phyloP scores from a whole-genome alignment of 2,113 vertebrate species.

The Callaeas wilsoni region DNA sequence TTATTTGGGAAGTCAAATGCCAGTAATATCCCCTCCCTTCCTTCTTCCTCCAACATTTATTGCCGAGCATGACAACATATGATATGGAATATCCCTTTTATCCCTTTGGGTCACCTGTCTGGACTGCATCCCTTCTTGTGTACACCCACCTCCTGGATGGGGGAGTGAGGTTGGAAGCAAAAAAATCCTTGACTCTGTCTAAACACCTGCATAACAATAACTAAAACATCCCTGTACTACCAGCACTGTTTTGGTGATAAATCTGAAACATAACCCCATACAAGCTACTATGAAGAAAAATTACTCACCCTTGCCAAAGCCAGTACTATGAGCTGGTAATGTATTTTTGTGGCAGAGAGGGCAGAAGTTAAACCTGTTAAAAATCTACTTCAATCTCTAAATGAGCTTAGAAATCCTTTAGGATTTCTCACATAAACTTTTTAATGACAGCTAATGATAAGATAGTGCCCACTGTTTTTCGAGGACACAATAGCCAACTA shows the following conservation, averaged over 20 bases:
- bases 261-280: not conserved
- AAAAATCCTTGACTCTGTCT: not conserved
- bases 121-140: not conserved
- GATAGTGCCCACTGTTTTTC: not conserved
- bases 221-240: not conserved
- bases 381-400: not conserved
- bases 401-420: not conserved
- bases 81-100: not conserved
- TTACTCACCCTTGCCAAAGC: not conserved
- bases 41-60: not conserved
- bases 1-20: not conserved
- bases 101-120: not conserved
- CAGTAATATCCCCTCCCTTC: not conserved
- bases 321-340: not conserved
- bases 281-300: not conserved
- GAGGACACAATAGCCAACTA: not conserved
- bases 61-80: not conserved
- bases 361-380: not conserved
- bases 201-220: not conserved
- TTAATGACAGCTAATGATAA: not conserved
- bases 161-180: not conserved
- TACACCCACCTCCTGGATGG: fast-evolving
- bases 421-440: not conserved
- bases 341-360: not conserved
- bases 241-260: not conserved